A percentile compares a stretch with the other conserved stretches of the same genome.
Evolutionary conservation across 2,797 vertebrate genomes (phyloP).

Genomic region (Sandelia bainsii): DNA sequence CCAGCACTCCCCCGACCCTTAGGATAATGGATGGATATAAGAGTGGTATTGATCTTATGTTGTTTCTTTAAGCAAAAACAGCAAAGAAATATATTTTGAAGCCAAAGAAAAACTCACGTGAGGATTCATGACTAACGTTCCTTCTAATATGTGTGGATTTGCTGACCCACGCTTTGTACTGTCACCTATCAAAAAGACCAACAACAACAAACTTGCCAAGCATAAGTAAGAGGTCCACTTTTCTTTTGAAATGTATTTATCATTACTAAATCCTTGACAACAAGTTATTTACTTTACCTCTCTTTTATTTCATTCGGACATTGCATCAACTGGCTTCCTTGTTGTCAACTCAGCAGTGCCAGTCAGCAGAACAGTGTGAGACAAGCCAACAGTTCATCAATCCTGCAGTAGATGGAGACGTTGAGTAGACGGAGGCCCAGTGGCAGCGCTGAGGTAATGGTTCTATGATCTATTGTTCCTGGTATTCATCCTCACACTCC

Average conservation of each 20-base stretch:
- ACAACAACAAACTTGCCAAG: not conserved
- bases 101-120: not conserved
- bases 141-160: not conserved
- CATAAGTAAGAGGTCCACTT: not conserved
- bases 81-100: not conserved
- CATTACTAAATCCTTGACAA: not conserved
- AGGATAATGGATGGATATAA: no score
- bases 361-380: constrained; percentile 54
- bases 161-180: not conserved
- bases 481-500: constrained; percentile 63
- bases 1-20: no score
- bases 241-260: constrained; percentile 12
- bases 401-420: constrained; percentile 68
- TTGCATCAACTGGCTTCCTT: constrained; percentile 30
- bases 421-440: constrained; percentile 55
- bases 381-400: not conserved
- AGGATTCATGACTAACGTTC: not conserved
- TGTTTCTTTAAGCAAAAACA: not conserved
- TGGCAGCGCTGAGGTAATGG: constrained; percentile 71
- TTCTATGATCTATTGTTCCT: constrained; percentile 78
- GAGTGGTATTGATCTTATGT: not conserved
- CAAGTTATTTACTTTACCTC: not conserved
- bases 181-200: not conserved
- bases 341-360: constrained; percentile 69
- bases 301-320: constrained; percentile 9